Base-by-base conservation (phyloP, 1,140 invertebrate genomes). In the Pissodes strobi region DNA sequence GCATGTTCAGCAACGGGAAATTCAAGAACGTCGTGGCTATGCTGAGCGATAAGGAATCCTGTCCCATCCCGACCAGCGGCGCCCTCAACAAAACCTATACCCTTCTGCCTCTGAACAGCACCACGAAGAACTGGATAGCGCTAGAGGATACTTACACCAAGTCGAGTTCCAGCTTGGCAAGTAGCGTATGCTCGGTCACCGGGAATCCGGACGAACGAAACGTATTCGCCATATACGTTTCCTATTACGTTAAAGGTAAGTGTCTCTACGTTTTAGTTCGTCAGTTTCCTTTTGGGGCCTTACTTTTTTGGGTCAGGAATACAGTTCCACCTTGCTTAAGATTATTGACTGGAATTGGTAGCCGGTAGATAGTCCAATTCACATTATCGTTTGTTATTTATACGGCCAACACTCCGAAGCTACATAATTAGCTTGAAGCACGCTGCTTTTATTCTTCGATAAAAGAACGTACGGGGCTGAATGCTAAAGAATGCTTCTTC, bases 1-100 rank as follows among this genome's bases (percentile, higher is more conserved):
- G 96, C 79, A 95, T 99, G 87, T 99, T 99, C 80, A 97, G 94
- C 55, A 98, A 97, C 70, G 97, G 97, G 0, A 97, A 97, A 80
- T 99, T 99, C 81, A 99, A 99, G 80, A 99, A 98, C 78, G 89
- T 95, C 1, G 96, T 99, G 0, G 96, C 96, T 0, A 83, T 91
- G 49, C 81, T 94, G 17, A 92, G 93, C 67, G 87, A 86, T 12
- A 84, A 84, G 19, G 84, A 86, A 5, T 85, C 84, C 10, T 87
- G 86, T 57, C 87, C 88, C 0, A 81, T 92, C 0, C 76, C 82
- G 2, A 85, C 88, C 0, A 87, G 88, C 0, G 79, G 82, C 10
- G 82, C 78, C 3, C 75, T 90, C 1, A 84, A 82, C 12, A 84
- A 85, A 34, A 86, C 82, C 13, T 91, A 88, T 72, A 82, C 78